A percentile compares a stretch with the other conserved stretches of the same genome.
These are phyloP conservation scores for Ficedula albicollis DNA, from an alignment of 2,797 vertebrate species.

Conservation along the genomic window DNA sequence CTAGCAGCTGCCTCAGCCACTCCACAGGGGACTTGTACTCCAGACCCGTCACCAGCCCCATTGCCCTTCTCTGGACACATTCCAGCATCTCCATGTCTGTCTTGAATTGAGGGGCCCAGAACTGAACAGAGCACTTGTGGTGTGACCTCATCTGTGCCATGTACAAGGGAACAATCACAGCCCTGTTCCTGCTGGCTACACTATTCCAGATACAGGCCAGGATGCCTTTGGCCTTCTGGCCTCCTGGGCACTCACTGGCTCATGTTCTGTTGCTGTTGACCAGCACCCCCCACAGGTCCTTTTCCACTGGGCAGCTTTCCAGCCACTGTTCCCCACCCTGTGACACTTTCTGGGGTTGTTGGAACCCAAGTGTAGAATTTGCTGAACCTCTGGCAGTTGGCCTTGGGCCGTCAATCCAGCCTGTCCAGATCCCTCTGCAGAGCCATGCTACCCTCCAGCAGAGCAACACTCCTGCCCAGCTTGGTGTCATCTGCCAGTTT, in stretches of 20 bases:
- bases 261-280: background rate
- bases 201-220: background rate
- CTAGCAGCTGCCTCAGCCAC: background rate
- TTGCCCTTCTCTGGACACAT: background rate
- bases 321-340: background rate
- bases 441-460: background rate
- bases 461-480: background rate
- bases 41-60: background rate
- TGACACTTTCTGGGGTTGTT: background rate
- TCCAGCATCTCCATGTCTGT: background rate
- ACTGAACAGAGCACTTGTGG: background rate
- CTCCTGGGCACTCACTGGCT: background rate
- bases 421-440: background rate
- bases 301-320: background rate
- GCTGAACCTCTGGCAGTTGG: background rate
- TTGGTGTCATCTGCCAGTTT: rapidly evolving
- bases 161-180: background rate
- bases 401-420: rapidly evolving
- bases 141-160: background rate
- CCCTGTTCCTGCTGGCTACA: background rate
- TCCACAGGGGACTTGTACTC: rapidly evolving
- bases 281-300: background rate
- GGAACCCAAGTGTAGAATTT: background rate
- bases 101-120: background rate
- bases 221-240: background rate